Base-by-base conservation (phyloP, 2,797 vertebrate species). In the Echiichthys vipera region DNA sequence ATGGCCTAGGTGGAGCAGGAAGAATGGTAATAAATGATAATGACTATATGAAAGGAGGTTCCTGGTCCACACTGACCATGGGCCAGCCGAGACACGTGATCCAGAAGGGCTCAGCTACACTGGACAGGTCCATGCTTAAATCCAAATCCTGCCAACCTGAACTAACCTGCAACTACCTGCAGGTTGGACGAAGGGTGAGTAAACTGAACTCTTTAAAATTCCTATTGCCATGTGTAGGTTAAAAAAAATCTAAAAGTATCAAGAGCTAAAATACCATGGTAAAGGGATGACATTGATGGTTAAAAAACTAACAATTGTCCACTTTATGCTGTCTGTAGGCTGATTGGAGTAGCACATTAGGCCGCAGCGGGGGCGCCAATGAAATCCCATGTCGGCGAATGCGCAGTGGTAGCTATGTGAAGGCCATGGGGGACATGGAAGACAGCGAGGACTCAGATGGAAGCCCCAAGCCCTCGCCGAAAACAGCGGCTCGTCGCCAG, bases 331-430 rank as follows among this genome's bases (percentile, higher is more conserved):
- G 42, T 63, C 67, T 81, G 1, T 24, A 94, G 93, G 96, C 96
- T 27, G 98, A 99, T 47, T 99, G 97, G 97, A 96, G 93, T 88
- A 96, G 94, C 80, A 95, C 96, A 0, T 92, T 98, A 88, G 95
- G 96, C 55, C 94, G 94, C 47, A 94, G 74, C 0, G 84, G 88
- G 54, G 90, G 87, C 47, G 95, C 96, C 86, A 96, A 95, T 0
- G 97, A 99, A 88, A 99, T 99, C 88, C 98, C 98, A 0, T 99
- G 98, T 83, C 95, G 98, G 46, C 95, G 98, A 75, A 99, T 99
- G 98, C 95, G 98, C 70, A 99, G 98, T 27, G 98, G 98, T 81
- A 99, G 98, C 88, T 99, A 99, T 64, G 98, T 99, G 81, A 99
- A 98, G 92, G 98, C 98, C 84, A 99, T 99, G 97, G 98, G 96